These are phyloP conservation scores for Saguinus midas DNA, from an alignment of 2,113 vertebrate species.

Conservation along the genomic window DNA sequence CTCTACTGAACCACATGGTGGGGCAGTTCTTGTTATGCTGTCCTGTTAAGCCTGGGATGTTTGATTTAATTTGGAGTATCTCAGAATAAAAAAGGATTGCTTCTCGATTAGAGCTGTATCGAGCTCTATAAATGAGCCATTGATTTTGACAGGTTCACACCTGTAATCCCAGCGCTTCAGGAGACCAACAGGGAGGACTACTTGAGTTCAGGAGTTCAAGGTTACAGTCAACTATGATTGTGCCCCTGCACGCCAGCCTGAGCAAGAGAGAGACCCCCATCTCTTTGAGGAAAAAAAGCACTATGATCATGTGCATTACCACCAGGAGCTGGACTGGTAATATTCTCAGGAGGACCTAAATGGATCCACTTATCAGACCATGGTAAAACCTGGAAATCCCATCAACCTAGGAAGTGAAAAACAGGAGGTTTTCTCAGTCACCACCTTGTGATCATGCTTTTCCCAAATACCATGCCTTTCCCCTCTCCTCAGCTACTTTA, in stretches of 20 bases:
- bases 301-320: background rate
- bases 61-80: background rate
- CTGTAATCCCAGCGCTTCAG: too few species aligned
- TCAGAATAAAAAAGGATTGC: background rate
- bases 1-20: background rate
- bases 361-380: background rate
- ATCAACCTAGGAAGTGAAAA: background rate
- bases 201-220: too few species aligned
- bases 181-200: too few species aligned
- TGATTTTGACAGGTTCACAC: background rate
- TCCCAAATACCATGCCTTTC: background rate
- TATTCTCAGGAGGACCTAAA: background rate
- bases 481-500: background rate
- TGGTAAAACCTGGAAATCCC: background rate
- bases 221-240: too few species aligned
- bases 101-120: background rate
- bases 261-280: too few species aligned
- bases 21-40: background rate
- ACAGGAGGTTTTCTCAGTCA: background rate
- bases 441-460: background rate
- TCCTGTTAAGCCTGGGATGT: background rate
- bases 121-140: background rate
- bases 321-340: background rate
- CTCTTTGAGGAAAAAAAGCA: background rate
- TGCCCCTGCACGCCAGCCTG: too few species aligned